A percentile compares a stretch with the other conserved stretches of the same genome.
Evolutionary conservation across 2,113 vertebrate species (phyloP).

Genomic region (Nycticebus coucang): DNA sequence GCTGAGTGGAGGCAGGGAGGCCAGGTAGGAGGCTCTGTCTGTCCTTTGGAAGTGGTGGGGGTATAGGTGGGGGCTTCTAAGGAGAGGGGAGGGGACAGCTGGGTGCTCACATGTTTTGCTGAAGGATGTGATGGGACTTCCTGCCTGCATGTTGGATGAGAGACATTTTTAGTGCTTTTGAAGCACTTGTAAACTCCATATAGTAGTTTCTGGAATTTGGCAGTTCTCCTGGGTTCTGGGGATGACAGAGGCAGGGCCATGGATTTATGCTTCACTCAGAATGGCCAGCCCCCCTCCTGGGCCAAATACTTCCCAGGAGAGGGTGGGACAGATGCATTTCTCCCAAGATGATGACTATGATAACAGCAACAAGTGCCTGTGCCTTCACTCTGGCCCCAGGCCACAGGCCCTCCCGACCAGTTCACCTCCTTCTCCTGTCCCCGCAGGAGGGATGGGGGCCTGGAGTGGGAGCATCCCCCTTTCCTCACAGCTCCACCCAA

Average conservation of each 20-base stretch:
- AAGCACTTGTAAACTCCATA: too few relatives aligned
- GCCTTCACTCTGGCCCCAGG: too few relatives aligned
- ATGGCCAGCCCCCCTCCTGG: background rate
- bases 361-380: background rate
- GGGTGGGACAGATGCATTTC: background rate
- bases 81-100: too few relatives aligned
- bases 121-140: background rate
- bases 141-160: background rate
- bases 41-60: background rate
- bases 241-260: background rate
- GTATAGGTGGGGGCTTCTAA: too few relatives aligned
- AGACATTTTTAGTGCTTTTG: background rate
- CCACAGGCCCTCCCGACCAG: background rate
- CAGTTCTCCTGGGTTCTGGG: background rate
- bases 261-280: too few relatives aligned
- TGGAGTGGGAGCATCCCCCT: background rate
- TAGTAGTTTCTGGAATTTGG: background rate
- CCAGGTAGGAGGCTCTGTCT: background rate
- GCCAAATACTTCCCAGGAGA: background rate
- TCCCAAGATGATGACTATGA: background rate
- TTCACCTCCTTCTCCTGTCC: background rate
- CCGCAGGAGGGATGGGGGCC: background rate
- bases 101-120: fast-evolving
- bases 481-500: background rate
- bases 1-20: background rate